These are phyloP conservation scores for Tor tambroides DNA, from an alignment of 2,113 vertebrate species.

Conservation along the genomic window DNA sequence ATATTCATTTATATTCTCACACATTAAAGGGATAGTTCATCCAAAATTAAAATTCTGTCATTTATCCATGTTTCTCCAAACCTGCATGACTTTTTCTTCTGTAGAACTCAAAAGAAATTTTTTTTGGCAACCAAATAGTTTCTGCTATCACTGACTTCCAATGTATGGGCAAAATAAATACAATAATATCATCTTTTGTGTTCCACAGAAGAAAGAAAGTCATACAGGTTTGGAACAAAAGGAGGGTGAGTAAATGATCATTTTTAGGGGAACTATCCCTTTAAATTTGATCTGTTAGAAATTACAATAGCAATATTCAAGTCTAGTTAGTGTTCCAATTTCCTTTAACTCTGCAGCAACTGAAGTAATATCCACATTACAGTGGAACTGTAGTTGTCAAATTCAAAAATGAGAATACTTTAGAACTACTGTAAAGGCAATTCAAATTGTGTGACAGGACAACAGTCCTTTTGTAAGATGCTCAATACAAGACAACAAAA, in stretches of 20 bases:
- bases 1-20: background rate
- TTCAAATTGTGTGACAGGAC: background rate
- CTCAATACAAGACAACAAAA: background rate
- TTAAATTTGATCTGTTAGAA: background rate
- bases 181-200: too few species aligned
- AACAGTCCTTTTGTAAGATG: constrained; percentile 22
- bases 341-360: background rate
- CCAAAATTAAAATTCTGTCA: background rate
- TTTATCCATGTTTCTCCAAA: background rate
- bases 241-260: background rate
- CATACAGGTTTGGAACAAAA: background rate
- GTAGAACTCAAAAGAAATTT: background rate
- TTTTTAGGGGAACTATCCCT: background rate
- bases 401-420: background rate
- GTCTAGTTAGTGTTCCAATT: constrained; percentile 10
- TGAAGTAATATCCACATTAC: constrained; percentile 2
- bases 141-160: too few species aligned
- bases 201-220: background rate
- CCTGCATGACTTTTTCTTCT: background rate
- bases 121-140: background rate
- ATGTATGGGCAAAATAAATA: too few species aligned
- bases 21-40: background rate
- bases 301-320: background rate
- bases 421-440: background rate
- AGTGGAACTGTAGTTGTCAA: constrained; percentile 3